Conservation (phyloP, 2,888 invertebrate species). For the Agrochola lota region DNA sequence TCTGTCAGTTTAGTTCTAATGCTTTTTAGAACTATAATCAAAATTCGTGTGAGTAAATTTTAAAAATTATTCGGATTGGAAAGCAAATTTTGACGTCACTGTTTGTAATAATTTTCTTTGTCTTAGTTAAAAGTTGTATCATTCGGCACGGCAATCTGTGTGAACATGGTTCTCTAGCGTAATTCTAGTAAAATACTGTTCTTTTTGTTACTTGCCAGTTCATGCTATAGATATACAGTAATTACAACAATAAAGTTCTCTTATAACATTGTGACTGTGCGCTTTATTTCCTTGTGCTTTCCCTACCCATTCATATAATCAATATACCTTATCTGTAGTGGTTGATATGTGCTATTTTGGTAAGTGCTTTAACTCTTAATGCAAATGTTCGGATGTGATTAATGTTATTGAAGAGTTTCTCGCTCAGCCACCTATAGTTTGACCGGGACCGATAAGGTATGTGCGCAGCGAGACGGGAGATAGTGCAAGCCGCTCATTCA, state of each 20-base stretch:
- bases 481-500: no score
- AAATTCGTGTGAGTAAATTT: conserved; percentile 80
- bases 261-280: conserved; percentile 87
- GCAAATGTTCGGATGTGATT: neutral
- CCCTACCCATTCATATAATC: neutral
- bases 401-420: neutral
- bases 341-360: neutral
- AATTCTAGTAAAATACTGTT: conserved; percentile 86
- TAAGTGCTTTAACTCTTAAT: neutral
- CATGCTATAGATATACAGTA: conserved; percentile 90
- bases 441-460: no score
- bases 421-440: no score
- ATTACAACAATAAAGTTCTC: conserved; percentile 90
- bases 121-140: conserved; percentile 78
- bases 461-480: no score
- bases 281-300: conserved; percentile 63
- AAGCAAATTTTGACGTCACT: conserved; percentile 80
- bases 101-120: conserved; percentile 75
- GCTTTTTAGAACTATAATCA: conserved; percentile 84
- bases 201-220: conserved; percentile 89
- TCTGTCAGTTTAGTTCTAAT: conserved; percentile 76
- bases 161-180: conserved; percentile 87
- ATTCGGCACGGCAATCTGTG: conserved; percentile 82
- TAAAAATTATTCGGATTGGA: conserved; percentile 71
- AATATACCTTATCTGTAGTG: neutral